Percentiles rank a stretch among this genome's conserved stretches.
Conservation (phyloP, 2,888 invertebrate genomes). For the Chalcis sispes region DNA sequence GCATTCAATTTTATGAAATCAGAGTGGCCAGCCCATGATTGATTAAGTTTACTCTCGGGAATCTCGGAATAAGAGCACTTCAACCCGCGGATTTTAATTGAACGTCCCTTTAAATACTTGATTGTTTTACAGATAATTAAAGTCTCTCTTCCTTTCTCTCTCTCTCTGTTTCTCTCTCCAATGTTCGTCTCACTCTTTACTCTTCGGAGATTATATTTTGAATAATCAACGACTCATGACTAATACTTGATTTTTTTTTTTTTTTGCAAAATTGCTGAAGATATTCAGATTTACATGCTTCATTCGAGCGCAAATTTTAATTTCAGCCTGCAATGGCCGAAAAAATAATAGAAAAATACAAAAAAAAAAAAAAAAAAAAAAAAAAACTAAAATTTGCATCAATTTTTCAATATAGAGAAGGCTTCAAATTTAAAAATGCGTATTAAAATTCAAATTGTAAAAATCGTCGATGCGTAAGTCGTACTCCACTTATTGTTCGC, state of each 20-base stretch:
- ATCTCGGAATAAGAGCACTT: slow-evolving; percentile 32
- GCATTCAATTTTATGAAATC: slow-evolving; percentile 51
- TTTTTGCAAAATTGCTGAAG: slow-evolving; percentile 20
- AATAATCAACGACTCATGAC: slow-evolving; percentile 35
- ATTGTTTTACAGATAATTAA: slow-evolving; percentile 54
- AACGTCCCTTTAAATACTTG: slow-evolving; percentile 31
- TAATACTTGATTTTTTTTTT: background rate
- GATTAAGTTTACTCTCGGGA: slow-evolving; percentile 52
- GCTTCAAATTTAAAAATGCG: slow-evolving; percentile 39
- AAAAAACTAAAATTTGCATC: slow-evolving; percentile 1
- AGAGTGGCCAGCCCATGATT: slow-evolving; percentile 46
- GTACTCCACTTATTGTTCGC: too few relatives aligned
- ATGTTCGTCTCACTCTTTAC: background rate
- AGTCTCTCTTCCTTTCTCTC: background rate
- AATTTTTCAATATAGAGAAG: slow-evolving; percentile 17
- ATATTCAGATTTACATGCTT: background rate
- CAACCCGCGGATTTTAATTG: slow-evolving; percentile 38
- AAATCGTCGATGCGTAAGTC: too few relatives aligned
- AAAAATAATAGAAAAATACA: slow-evolving; percentile 8
- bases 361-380: background rate
- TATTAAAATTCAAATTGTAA: too few relatives aligned
- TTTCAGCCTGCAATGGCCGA: background rate
- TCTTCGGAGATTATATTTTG: slow-evolving; percentile 13
- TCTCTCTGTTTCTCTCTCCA: background rate
- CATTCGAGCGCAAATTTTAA: slow-evolving; percentile 30